phyloP scores from a whole-genome alignment of 2,797 vertebrate species.

The Eulemur rubriventer region DNA sequence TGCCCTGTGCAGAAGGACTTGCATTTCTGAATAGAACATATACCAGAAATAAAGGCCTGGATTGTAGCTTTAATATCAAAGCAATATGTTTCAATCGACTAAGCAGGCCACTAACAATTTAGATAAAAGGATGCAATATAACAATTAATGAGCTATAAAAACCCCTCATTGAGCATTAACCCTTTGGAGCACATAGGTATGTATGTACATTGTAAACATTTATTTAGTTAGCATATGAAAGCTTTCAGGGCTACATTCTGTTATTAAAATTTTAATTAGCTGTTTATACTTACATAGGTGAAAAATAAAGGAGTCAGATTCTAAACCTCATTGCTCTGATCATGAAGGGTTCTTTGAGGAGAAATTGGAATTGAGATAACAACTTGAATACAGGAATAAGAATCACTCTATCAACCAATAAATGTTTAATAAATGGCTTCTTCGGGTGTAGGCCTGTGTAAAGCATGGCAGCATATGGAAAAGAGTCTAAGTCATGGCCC shows the following conservation, averaged over 20 bases:
- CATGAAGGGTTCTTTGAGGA: background rate
- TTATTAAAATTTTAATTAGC: slow-evolving; percentile 56
- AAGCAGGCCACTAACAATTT: slow-evolving; percentile 84
- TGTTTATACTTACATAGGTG: background rate
- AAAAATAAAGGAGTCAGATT: slow-evolving; percentile 19
- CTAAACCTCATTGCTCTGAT: slow-evolving; percentile 28
- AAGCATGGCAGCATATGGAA: background rate
- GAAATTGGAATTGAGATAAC: background rate
- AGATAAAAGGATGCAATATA: slow-evolving; percentile 84
- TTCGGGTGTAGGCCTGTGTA: background rate
- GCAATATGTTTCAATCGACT: slow-evolving; percentile 85
- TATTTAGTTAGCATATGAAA: slow-evolving; percentile 56
- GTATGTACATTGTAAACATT: slow-evolving; percentile 23
- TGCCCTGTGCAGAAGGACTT: slow-evolving; percentile 76
- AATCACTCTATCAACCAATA: background rate
- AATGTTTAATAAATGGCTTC: background rate
- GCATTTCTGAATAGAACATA: slow-evolving; percentile 80
- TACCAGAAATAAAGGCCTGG: slow-evolving; percentile 82
- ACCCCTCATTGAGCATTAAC: slow-evolving; percentile 81
- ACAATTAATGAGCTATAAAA: slow-evolving; percentile 85
- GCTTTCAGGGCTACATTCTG: background rate
- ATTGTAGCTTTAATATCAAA: slow-evolving; percentile 84
- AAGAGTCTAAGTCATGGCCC: background rate
- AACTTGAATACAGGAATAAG: background rate
- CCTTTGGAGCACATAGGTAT: slow-evolving; percentile 67